Evolutionary conservation across 2,888 invertebrate species (phyloP), one percentile per base, ranked within the genome.

Genomic region (Pollenia amentaria): DNA sequence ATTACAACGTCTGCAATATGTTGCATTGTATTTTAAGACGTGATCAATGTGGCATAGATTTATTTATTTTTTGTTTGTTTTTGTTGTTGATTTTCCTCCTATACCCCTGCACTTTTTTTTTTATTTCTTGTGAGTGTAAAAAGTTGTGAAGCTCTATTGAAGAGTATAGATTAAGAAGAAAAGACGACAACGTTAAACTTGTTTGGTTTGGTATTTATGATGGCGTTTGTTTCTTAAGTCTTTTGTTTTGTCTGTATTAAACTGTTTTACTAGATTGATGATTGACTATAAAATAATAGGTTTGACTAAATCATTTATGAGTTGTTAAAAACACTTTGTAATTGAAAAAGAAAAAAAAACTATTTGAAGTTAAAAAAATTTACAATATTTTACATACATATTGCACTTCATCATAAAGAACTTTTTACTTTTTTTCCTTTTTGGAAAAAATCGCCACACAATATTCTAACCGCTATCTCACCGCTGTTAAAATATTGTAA

Each of bases 31-130:
- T 60, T 81, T 65, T 78, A 75, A 87, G 84, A 87, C 87, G 84
- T 87, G 87, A 87, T 87, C 84, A 84, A 78, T 84, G 81, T 84
- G 87, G 84, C 87, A 87, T 84, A 87, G 87, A 82, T 87, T 87
- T 79, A 69, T 62, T 55, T 55, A 16, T 73, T 77, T 65, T 67
- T 55, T 67, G 29, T 42, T 76, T 9, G 10, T 48, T n/a, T 57
- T 57, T 12, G 8, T 53, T 51, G 18, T 46, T 21, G 38, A 18
- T 69, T 60, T 42, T 14, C 78, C 75, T 51, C 73, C 64, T 51
- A 16, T 46, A 9, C 46, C 55, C 46, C 55, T 16, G 29, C 6
- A 21, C 55, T 12, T 29, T 29, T 67, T 40, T 80, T 67, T 55
- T 21, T 62, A 44, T 70, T 38, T 46, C 40, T 62, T 44, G 3